phyloP scores from a whole-genome alignment of 2,797 vertebrate genomes.

The Sphenodon punctatus region DNA sequence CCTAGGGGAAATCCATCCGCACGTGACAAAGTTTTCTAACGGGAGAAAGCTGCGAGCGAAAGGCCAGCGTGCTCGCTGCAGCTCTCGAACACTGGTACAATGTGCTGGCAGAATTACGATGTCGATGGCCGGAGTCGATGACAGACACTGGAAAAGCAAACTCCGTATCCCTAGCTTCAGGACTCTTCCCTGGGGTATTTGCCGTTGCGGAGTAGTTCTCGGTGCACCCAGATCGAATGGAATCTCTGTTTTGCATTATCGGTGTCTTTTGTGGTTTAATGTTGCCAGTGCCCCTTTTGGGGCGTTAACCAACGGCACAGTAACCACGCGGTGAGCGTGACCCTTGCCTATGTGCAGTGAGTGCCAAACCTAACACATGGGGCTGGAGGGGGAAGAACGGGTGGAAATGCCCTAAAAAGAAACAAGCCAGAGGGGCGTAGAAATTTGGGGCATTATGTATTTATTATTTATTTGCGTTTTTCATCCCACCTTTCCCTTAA shows the following conservation, averaged over 20 bases:
- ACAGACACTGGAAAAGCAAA: not conserved
- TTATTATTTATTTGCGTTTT: too few species aligned
- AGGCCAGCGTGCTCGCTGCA: not conserved
- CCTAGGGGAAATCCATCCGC: not conserved
- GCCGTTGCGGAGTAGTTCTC: not conserved
- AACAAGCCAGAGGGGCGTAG: too few species aligned
- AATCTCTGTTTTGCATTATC: not conserved
- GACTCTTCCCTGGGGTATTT: rapidly evolving
- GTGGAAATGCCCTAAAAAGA: too few species aligned
- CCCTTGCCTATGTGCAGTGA: too few species aligned
- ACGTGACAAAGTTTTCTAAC: not conserved
- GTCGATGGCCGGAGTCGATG: not conserved
- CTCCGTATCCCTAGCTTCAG: not conserved
- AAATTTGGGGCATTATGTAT: too few species aligned
- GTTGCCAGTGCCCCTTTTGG: too few species aligned
- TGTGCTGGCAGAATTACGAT: not conserved
- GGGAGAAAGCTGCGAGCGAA: not conserved
- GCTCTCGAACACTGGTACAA: not conserved
- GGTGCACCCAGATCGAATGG: rapidly evolving
- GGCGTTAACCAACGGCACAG: too few species aligned
- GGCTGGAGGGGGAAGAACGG: too few species aligned
- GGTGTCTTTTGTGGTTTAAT: not conserved
- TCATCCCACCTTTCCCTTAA: too few species aligned
- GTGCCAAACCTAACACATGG: too few species aligned
- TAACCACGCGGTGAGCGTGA: too few species aligned